phyloP scores from a whole-genome alignment of 2,888 invertebrate genomes.

The Pedicia rivosa region DNA sequence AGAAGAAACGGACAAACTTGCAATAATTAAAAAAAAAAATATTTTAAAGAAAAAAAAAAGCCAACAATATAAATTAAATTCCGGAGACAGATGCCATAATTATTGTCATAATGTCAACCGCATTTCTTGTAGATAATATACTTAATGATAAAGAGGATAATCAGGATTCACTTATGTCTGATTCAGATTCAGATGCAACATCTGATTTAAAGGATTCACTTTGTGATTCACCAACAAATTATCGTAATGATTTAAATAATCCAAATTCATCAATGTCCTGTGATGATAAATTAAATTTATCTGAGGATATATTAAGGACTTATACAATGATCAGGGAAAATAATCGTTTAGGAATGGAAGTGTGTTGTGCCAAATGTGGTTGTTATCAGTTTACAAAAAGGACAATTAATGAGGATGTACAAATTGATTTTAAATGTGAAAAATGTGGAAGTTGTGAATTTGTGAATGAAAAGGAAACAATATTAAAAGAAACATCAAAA shows the following conservation, averaged over 20 bases:
- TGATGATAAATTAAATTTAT: no score
- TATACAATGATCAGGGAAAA: slow-evolving; percentile 11
- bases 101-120: slow-evolving; percentile 32
- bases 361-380: slow-evolving; percentile 24
- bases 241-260: slow-evolving; percentile 17
- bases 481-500: slow-evolving; percentile 37
- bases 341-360: slow-evolving; percentile 12
- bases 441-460: slow-evolving; percentile 18
- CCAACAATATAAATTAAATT: no score
- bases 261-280: no score
- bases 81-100: no score
- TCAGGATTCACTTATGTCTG: slow-evolving; percentile 16
- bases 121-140: slow-evolving; percentile 28
- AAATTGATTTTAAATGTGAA: slow-evolving; percentile 23
- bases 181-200: slow-evolving; percentile 16
- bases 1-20: no score
- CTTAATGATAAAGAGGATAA: slow-evolving; percentile 23
- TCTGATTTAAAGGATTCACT: slow-evolving; percentile 19
- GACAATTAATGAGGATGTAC: slow-evolving; percentile 17
- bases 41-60: no score
- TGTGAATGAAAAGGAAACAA: slow-evolving; percentile 18
- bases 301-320: slow-evolving; percentile 11
- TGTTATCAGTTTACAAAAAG: slow-evolving; percentile 15
- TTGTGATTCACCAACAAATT: slow-evolving; percentile 14
- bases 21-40: no score